phyloP scores from a whole-genome alignment of 2,797 vertebrate species.

The Syngnathus rostellatus region DNA sequence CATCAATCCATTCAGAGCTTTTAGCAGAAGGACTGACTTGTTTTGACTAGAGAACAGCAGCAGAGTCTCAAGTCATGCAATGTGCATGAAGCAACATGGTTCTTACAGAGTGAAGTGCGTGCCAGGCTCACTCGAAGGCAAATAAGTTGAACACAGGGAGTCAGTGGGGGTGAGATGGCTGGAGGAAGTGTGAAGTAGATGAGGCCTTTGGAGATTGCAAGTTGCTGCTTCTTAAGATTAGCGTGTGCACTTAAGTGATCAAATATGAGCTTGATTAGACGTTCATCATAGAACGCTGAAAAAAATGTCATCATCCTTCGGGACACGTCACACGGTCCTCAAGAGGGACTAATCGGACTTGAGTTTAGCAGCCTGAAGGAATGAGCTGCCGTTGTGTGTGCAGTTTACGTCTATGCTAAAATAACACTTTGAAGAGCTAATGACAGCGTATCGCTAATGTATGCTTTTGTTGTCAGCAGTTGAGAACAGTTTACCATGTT shows the following conservation, averaged over 20 bases:
- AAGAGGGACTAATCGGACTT: constrained; percentile 4
- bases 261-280: neutral
- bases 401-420: neutral
- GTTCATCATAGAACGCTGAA: neutral
- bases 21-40: neutral
- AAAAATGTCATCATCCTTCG: neutral
- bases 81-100: neutral
- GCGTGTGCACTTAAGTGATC: neutral
- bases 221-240: neutral
- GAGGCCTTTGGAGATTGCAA: neutral
- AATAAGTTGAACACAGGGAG: neutral
- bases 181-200: neutral
- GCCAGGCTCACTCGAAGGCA: neutral
- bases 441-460: neutral
- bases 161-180: neutral
- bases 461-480: neutral
- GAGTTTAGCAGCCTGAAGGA: neutral
- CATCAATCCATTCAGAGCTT: neutral
- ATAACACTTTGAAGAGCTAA: neutral
- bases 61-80: neutral
- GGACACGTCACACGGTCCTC: constrained; percentile 6
- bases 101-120: neutral
- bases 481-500: neutral
- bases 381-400: constrained; percentile 13
- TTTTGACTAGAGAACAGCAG: neutral